phyloP scores from a whole-genome alignment of 2,797 vertebrate genomes.

The Protonibea diacanthus region DNA sequence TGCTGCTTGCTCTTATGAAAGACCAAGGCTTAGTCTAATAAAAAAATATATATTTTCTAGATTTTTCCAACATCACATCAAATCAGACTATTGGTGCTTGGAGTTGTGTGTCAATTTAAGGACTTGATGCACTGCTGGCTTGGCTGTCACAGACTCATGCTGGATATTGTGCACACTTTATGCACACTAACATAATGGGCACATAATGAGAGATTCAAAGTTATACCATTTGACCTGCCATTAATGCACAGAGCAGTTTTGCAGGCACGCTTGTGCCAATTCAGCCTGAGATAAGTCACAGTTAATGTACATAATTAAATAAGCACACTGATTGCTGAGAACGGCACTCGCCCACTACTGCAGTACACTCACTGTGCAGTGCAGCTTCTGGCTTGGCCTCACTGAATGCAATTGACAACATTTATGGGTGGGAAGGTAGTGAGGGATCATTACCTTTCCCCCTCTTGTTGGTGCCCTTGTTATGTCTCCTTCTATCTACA shows the following conservation, averaged over 20 bases:
- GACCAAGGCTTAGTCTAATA: slow-evolving; percentile 35
- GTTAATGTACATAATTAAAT: neutral
- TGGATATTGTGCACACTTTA: neutral
- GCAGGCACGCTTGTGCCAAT: neutral
- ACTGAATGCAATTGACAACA: neutral
- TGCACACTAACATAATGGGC: neutral
- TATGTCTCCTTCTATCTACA: neutral
- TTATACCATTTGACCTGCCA: neutral
- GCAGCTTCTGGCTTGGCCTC: slow-evolving; percentile 1
- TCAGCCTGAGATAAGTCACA: neutral
- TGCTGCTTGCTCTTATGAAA: slow-evolving; percentile 46
- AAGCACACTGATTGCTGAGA: slow-evolving; percentile 11
- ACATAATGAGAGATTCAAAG: neutral
- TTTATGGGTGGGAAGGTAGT: slow-evolving; percentile 15
- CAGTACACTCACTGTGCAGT: neutral
- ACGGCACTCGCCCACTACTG: neutral
- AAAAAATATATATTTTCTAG: slow-evolving; percentile 32
- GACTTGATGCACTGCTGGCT: slow-evolving; percentile 19
- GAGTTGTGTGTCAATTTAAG: slow-evolving; percentile 31
- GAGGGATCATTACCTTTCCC: neutral
- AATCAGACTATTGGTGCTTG: slow-evolving; percentile 16
- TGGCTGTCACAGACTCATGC: neutral
- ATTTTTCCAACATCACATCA: slow-evolving; percentile 37
- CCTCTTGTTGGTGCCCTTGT: neutral
- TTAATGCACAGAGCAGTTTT: neutral